Base-by-base conservation (phyloP, 2,113 vertebrate species). In the Gobio gobio region DNA sequence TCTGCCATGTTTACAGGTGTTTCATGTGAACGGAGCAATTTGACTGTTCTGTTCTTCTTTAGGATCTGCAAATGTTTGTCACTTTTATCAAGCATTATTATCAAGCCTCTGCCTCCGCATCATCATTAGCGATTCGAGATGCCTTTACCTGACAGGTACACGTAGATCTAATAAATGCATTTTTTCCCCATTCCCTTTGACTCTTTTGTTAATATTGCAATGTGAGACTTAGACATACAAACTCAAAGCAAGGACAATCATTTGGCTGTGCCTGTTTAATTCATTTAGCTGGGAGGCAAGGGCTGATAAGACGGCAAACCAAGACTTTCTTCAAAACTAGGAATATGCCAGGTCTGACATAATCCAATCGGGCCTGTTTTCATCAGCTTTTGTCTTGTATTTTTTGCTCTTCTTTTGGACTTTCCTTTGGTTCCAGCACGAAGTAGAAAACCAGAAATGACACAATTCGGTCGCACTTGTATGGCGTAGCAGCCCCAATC, bases 331-430 rank as follows among this genome's bases (percentile, higher is more conserved):
- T 93, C 92, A 93, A 91, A 93, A 92, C 88, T 84, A 90, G 88
- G 75, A 92, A 88, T 90, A 93, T 92, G 93, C 94, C 92, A 94
- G 93, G 92, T 94, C 93, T 94, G 93, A 94, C 92, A 95, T 95
- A 95, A 95, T 95, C 95, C 94, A 94, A 95, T 95, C 94, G 91
- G 91, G 93, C 92, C 92, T 91, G 93, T 94, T 95, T 95, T 94
- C 92, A 93, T 93, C 91, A 94, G 93, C 92, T 93, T 94, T 95
- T 95, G 93, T 94, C 87, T 94, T 81, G 84, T 91, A 89, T 93
- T 94, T 94, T 95, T 94, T 94, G 91, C 92, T 91, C 93, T 93
- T 95, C 91, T 92, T 94, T 94, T 94, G 93, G 92, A 95, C 93
- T 95, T 95, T 93, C 92, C 90, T 93, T 94, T 94, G 93, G 93